These are phyloP conservation scores for Drosophila merina DNA, from an alignment of 2,888 invertebrate species.

Conservation along the genomic window DNA sequence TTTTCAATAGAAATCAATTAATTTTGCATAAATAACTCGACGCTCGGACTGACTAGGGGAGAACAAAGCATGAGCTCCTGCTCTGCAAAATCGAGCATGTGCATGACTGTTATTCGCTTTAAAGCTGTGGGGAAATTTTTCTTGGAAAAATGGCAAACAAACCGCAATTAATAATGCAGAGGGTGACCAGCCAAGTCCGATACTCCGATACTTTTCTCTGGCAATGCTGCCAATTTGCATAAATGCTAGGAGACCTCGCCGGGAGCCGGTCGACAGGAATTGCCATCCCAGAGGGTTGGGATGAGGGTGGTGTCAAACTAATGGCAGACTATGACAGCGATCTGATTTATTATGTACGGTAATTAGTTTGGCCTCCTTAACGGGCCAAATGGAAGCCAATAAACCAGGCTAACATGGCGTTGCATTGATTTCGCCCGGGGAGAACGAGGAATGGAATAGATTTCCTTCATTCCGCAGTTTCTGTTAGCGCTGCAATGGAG, in stretches of 20 bases:
- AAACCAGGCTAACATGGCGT: conserved; percentile 51
- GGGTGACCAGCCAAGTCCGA: conserved; percentile 23
- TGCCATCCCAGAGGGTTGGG: neutral
- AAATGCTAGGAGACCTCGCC: conserved; percentile 56
- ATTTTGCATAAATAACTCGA: conserved; percentile 66
- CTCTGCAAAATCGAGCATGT: conserved; percentile 10
- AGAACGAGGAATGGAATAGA: conserved; percentile 22
- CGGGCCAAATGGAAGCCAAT: conserved; percentile 49
- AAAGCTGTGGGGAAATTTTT: conserved; percentile 33
- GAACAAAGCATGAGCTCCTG: conserved; percentile 2
- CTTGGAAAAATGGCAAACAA: conserved; percentile 62
- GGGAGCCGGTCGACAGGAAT: neutral
- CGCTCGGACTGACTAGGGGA: conserved; percentile 28
- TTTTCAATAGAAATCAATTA: conserved; percentile 72
- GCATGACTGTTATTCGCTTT: conserved; percentile 57
- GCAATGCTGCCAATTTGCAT: conserved; percentile 67
- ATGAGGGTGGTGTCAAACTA: conserved; percentile 60
- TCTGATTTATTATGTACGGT: conserved; percentile 74
- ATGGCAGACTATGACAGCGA: conserved; percentile 72
- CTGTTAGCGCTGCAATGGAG: conserved; percentile 23
- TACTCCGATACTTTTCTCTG: conserved; percentile 15
- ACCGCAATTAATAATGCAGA: conserved; percentile 73
- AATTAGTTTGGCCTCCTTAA: conserved; percentile 77
- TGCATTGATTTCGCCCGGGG: conserved; percentile 60
- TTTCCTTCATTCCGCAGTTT: conserved; percentile 8